phyloP scores from a whole-genome alignment of 2,113 vertebrate species.

The Gallinago paraguaiae region DNA sequence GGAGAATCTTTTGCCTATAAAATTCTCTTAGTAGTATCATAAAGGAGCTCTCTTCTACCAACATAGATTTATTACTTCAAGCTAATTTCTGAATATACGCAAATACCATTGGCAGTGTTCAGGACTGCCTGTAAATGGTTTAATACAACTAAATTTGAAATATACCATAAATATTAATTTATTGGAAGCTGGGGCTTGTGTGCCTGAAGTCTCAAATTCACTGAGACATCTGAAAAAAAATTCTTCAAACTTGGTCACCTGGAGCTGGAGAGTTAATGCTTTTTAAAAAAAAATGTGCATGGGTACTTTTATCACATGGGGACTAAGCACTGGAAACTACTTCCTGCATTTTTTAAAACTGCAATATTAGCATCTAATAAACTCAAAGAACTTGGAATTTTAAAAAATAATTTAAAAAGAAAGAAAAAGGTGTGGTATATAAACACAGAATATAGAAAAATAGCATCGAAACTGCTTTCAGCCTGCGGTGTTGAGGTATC shows the following conservation, averaged over 20 bases:
- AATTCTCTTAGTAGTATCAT: neutral
- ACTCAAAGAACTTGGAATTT: neutral
- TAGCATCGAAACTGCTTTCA: neutral
- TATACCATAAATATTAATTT: neutral
- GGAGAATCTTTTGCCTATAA: neutral
- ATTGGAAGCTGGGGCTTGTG: neutral
- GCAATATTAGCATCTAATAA: neutral
- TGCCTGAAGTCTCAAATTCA: neutral
- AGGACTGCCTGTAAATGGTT: neutral
- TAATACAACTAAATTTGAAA: neutral
- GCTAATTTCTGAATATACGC: neutral
- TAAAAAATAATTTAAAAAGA: neutral
- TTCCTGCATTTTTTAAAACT: neutral
- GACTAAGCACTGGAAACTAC: neutral
- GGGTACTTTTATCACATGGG: neutral
- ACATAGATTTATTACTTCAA: neutral
- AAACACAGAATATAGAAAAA: neutral
- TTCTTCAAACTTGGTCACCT: neutral
- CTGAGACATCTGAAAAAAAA: neutral
- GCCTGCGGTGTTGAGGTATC: neutral
- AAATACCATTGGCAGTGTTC: neutral
- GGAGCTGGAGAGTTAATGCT: neutral
- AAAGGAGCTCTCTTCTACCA: neutral
- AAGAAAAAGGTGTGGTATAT: neutral
- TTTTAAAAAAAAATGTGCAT: neutral